A percentile compares a stretch with the other conserved stretches of the same genome.
Conservation (phyloP, 92 coral and sea anemone genomes). For the Hydrozoanthus gracilis region DNA sequence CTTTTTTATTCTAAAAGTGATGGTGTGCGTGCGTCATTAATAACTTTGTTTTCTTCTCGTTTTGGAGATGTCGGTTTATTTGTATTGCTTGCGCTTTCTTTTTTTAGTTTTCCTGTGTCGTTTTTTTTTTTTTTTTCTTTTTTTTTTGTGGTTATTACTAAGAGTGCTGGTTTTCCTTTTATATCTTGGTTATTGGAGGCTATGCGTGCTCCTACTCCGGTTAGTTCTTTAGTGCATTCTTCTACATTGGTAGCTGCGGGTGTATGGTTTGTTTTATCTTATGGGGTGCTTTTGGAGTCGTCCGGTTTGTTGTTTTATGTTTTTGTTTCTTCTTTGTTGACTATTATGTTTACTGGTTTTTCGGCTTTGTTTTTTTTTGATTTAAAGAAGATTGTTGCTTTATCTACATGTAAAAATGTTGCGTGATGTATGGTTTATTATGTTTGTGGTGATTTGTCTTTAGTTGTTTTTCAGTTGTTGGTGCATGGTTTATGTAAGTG, state of each 20-base stretch:
- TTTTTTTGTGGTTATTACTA: neutral
- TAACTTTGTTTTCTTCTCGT: neutral
- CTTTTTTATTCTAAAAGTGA: neutral
- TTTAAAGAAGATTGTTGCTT: conserved; percentile 7
- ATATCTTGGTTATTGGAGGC: neutral
- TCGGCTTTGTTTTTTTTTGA: neutral
- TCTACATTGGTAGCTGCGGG: conserved; percentile 1
- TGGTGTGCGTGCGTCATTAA: neutral
- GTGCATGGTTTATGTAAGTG: conserved; percentile 2
- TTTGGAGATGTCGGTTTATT: conserved; percentile 2
- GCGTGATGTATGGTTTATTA: neutral
- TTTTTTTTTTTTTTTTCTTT: neutral
- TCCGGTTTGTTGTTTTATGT: neutral
- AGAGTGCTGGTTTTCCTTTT: neutral
- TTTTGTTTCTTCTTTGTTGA: neutral
- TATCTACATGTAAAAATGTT: neutral
- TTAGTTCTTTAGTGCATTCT: neutral
- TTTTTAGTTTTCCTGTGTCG: neutral
- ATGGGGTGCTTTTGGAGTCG: neutral
- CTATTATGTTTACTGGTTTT: neutral
- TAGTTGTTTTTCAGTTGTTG: neutral
- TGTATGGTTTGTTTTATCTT: neutral
- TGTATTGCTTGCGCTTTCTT: neutral
- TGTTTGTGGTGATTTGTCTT: neutral
- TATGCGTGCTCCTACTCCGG: neutral